Base-by-base conservation (phyloP, 35 echinoderm and acorn worm species). In the Heliocidaris erythrogramma region DNA sequence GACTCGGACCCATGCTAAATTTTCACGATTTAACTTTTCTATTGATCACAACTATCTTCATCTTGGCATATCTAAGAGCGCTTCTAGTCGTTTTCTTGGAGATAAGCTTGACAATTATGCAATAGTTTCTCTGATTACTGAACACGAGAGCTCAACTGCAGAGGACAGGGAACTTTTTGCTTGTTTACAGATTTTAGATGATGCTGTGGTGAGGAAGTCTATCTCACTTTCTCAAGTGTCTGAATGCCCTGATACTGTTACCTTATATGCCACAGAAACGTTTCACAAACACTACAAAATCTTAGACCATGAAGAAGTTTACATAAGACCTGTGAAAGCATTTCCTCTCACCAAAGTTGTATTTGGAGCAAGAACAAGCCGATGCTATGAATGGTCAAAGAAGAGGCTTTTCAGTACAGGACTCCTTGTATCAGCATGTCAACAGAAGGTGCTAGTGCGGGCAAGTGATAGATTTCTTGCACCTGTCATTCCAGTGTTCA, bases 291-390 rank as follows among this genome's bases (percentile, higher is more conserved):
- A 99, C 90, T 99, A 99, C 85, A 96, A 94, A 49, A 97, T 99
- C 32, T 92, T 95, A 13, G 96, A 95, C 61, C 94, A 96, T 31
- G 98, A 96, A 92, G 97, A 97, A 94, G 97, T 99, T 9, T 97
- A 94, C 59, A 97, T 99, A 59, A 88, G 96, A 94, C 92, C 96
- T 30, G 98, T 99, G 21, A 97, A 97, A 60, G 95, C 95, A 30
- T 99, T 99, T 94, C 98, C 98, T 84, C 96, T 99, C 17, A 91
- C 97, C 48, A 99, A 99, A 94, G 98, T 97, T 94, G 96, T 99
- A 13, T 97, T 97, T 97, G 98, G 98, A 56, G 97, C 98, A 21
- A 99, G 95, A 92, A 97, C 98, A 49, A 94, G 49, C 49, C 71
- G 94, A 85, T 97, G 98, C 85, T 99, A 97, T 59, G 97, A 97